Evolutionary conservation across 2,888 invertebrate species (phyloP).

Genomic region (Harpalus rubripes): DNA sequence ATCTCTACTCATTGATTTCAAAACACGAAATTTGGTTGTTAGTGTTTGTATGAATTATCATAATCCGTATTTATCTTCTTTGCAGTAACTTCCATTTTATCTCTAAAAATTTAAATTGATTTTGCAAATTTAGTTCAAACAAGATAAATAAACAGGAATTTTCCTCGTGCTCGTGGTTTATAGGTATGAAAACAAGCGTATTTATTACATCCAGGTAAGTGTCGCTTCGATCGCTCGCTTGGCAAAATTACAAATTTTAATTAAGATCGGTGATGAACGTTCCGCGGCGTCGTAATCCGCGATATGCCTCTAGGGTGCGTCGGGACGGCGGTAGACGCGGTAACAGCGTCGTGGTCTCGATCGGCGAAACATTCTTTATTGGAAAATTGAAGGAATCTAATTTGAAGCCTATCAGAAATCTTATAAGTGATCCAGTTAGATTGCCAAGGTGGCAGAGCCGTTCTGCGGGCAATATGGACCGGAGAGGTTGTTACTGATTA

Average conservation of each 20-base stretch:
- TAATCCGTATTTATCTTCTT: not conserved
- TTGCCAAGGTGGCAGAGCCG: conserved; percentile 27
- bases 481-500: too few relatives aligned
- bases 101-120: not conserved
- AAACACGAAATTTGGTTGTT: too few relatives aligned
- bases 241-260: conserved; percentile 57
- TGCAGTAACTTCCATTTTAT: not conserved
- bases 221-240: not conserved
- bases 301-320: conserved; percentile 36
- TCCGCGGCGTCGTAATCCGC: conserved; percentile 24
- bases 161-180: not conserved
- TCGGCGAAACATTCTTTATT: conserved; percentile 63
- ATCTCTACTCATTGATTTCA: too few relatives aligned
- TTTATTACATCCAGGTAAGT: not conserved
- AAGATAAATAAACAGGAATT: not conserved
- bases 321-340: not conserved
- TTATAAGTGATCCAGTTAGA: conserved; percentile 59
- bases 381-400: conserved; percentile 66
- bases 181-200: conserved; percentile 11
- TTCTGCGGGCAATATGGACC: too few relatives aligned
- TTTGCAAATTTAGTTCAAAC: not conserved
- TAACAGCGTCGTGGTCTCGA: not conserved
- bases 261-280: conserved; percentile 51
- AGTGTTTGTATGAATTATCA: too few relatives aligned
- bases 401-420: conserved; percentile 61